A percentile compares a stretch with the other conserved stretches of the same genome.
These are phyloP conservation scores for Cephus pulcher DNA, from an alignment of 2,888 invertebrate species.

Conservation along the genomic window DNA sequence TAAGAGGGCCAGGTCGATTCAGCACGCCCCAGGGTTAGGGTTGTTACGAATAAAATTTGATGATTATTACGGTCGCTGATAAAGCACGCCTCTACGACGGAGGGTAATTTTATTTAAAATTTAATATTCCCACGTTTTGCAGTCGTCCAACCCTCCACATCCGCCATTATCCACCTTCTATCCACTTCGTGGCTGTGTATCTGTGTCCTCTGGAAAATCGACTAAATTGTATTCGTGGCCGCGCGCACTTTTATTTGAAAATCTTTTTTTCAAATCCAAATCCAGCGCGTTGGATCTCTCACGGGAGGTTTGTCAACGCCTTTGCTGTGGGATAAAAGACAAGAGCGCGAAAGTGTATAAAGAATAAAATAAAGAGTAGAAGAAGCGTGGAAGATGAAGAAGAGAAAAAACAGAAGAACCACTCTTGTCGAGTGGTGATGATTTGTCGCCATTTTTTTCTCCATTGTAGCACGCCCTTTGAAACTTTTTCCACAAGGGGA, in stretches of 20 bases:
- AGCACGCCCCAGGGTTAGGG: constrained; percentile 21
- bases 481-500: not conserved
- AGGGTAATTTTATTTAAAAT: constrained; percentile 21
- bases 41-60: constrained; percentile 28
- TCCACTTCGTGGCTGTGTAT: not conserved
- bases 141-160: not conserved
- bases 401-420: not conserved
- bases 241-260: not conserved
- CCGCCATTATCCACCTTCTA: not conserved
- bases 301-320: not conserved
- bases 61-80: constrained; percentile 26
- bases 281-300: not conserved
- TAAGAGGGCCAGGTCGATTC: constrained; percentile 19
- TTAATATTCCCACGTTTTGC: constrained; percentile 4
- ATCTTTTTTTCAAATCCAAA: not conserved
- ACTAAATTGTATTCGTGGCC: not conserved
- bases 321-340: not conserved
- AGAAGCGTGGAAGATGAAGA: not conserved
- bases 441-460: not conserved
- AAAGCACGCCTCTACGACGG: constrained; percentile 21
- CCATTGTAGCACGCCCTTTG: not conserved
- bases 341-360: not conserved
- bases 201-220: not conserved
- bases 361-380: not conserved
- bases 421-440: not conserved